These are phyloP conservation scores for Hypena proboscidalis DNA, from an alignment of 2,888 invertebrate species.

Conservation along the genomic window DNA sequence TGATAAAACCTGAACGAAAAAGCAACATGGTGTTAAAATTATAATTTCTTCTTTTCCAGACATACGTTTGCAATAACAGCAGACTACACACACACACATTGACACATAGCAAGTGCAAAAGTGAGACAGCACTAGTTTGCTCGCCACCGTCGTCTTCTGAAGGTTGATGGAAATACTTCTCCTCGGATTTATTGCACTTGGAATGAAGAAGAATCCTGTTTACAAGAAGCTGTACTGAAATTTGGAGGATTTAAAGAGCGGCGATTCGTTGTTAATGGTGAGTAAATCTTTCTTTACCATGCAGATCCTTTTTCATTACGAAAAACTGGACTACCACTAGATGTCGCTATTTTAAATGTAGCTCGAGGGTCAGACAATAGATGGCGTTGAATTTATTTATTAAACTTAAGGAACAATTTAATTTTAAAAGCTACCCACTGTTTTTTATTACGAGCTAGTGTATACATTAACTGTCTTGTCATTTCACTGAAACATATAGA, in stretches of 20 bases:
- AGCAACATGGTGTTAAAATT: not conserved
- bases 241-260: constrained; percentile 23
- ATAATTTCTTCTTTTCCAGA: constrained; percentile 30
- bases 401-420: too few species aligned
- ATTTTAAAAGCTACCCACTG: too few species aligned
- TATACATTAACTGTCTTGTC: too few species aligned
- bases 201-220: constrained; percentile 40
- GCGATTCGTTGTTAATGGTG: constrained; percentile 53
- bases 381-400: too few species aligned
- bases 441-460: too few species aligned
- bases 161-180: constrained; percentile 45
- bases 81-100: constrained; percentile 12
- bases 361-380: too few species aligned
- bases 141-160: constrained; percentile 10
- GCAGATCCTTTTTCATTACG: too few species aligned
- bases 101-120: constrained; percentile 21
- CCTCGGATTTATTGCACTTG: constrained; percentile 19
- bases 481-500: too few species aligned
- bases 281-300: constrained; percentile 19
- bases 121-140: constrained; percentile 28
- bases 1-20: too few species aligned
- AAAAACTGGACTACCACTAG: too few species aligned
- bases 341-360: too few species aligned
- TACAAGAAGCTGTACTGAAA: constrained; percentile 35
- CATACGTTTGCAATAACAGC: not conserved